Evolutionary conservation across 2,888 invertebrate species (phyloP).

Genomic region (Lasioglossum marginatum): DNA sequence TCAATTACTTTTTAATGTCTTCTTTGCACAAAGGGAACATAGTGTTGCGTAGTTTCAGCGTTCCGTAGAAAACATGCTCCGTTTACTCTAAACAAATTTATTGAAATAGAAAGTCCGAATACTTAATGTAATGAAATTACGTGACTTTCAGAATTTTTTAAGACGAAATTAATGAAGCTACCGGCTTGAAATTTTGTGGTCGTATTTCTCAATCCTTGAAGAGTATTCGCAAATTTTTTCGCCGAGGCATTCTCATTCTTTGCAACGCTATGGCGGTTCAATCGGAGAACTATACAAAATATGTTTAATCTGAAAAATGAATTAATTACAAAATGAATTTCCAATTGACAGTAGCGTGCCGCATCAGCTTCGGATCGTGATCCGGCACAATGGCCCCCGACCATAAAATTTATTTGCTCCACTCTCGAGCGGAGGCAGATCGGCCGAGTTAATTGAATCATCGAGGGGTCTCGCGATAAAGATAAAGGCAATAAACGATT

Average conservation of each 20-base stretch:
- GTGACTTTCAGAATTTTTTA: background rate
- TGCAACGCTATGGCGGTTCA: background rate
- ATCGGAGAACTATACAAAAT: too few relatives aligned
- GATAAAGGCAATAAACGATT: background rate
- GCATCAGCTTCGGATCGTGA: background rate
- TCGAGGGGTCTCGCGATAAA: background rate
- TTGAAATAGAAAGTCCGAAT: background rate
- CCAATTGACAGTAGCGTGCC: background rate
- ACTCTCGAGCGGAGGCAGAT: background rate
- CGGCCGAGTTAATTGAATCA: slow-evolving; percentile 10
- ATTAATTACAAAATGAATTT: background rate
- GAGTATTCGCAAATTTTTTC: background rate
- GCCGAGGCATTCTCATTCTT: background rate
- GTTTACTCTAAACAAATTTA: background rate
- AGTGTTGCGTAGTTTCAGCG: background rate
- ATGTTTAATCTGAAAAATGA: background rate
- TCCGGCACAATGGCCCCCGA: background rate
- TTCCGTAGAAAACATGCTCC: background rate
- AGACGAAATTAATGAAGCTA: background rate
- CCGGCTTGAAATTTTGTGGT: background rate
- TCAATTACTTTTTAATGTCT: slow-evolving; percentile 8
- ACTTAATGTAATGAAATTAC: background rate
- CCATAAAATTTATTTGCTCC: background rate
- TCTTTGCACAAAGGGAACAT: background rate
- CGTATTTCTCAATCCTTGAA: background rate